Base-by-base conservation (phyloP, 2,888 invertebrate species). In the Dolomedes plantarius region DNA sequence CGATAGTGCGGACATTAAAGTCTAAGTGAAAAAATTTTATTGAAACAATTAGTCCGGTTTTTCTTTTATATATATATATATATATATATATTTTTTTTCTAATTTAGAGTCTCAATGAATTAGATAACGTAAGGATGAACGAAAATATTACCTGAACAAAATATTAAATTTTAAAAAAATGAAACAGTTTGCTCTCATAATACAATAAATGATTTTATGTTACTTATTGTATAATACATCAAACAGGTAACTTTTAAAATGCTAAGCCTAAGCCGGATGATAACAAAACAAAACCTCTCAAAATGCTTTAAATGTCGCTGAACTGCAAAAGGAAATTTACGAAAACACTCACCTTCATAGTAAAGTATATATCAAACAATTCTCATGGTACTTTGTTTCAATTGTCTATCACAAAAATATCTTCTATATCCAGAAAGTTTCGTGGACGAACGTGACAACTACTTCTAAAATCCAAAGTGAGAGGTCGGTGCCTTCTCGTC, bases 401-500 rank as follows among this genome's bases (percentile, higher is more conserved):
- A 65, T 29, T 16, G 13, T 29, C n/a, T n/a, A 65, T 65, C 65
- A 16, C 29, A 65, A 16, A n/a, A n/a, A n/a, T n/a, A n/a, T n/a
- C n/a, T n/a, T n/a, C 6, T 1, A 65, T 9, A 65, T 29, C 7
- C 31, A 9, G 19, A 1, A 69, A 69, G 39, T 41, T 16, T 32
- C 9, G 7, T 11, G 27, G 32, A 9, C 56, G 56, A 23, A 69
- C 9, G 7, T 27, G 13, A 23, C 27, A 69, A 13, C 39, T 41
- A 39, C 27, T 76, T 72, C 83, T 72, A 71, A 83, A 65, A 77
- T 72, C 69, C 65, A 64, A 36, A 46, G 64, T 72, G 71, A 72
- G 76, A 76, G 83, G 83, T 83, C 83, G 76, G 31, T 83, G 83
- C 56, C 83, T 83, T 74, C 76, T 71, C 76, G 83, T 71, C 76